phyloP scores from a whole-genome alignment of 2,888 invertebrate species.

The Melinaea marsaeus region DNA sequence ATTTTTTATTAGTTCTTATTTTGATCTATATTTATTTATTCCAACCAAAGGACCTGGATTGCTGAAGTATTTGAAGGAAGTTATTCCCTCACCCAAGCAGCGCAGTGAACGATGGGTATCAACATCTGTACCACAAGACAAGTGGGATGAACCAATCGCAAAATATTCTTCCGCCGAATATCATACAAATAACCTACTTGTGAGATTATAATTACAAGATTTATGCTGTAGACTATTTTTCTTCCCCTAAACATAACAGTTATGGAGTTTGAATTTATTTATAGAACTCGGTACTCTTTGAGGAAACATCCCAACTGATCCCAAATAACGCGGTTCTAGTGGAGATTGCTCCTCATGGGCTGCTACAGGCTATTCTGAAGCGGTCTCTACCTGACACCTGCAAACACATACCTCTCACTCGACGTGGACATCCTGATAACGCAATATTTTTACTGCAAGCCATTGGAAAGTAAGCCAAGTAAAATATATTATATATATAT shows the following conservation, averaged over 20 bases:
- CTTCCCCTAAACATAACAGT: background rate
- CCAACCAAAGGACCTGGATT: constrained; percentile 65
- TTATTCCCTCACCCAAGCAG: constrained; percentile 78
- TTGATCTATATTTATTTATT: background rate
- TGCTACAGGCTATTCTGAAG: constrained; percentile 91
- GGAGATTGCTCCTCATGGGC: constrained; percentile 93
- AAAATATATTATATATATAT: no score
- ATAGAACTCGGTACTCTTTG: constrained; percentile 85
- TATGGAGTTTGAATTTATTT: constrained; percentile 7
- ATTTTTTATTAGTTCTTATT: background rate
- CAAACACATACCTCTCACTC: constrained; percentile 84
- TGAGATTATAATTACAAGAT: constrained; percentile 48
- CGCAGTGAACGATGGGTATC: constrained; percentile 88
- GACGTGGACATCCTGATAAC: constrained; percentile 81
- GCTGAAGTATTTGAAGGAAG: constrained; percentile 74
- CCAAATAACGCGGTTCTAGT: constrained; percentile 88
- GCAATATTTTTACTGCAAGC: constrained; percentile 75
- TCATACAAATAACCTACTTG: constrained; percentile 87
- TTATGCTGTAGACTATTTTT: background rate
- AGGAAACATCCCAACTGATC: constrained; percentile 86
- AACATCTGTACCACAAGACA: constrained; percentile 82
- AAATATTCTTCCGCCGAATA: constrained; percentile 87
- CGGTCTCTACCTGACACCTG: constrained; percentile 81
- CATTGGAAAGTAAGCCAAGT: constrained; percentile 77
- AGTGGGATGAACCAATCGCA: constrained; percentile 72